Evolutionary conservation across 2,888 invertebrate species (phyloP).

Genomic region (Trachelus stipa): DNA sequence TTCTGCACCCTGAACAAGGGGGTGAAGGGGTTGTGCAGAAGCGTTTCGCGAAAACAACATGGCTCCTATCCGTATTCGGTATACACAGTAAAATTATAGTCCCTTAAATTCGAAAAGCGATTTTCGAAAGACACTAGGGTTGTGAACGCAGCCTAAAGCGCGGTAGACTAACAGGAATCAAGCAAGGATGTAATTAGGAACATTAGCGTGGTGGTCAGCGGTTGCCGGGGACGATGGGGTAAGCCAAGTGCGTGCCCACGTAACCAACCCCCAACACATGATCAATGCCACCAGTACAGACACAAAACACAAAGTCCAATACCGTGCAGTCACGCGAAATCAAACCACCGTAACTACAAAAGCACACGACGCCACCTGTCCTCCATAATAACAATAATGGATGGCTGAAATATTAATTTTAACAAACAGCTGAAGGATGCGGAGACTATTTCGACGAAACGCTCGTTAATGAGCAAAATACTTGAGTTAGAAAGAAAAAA

Average conservation of each 20-base stretch:
- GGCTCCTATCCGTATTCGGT: background rate
- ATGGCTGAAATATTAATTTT: constrained; percentile 54
- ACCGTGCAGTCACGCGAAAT: constrained; percentile 56
- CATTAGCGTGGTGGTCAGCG: constrained; percentile 46
- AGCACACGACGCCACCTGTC: constrained; percentile 46
- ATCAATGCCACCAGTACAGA: background rate
- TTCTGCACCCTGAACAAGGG: background rate
- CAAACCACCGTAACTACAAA: constrained; percentile 44
- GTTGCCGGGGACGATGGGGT: constrained; percentile 28
- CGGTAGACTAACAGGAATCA: constrained; percentile 44
- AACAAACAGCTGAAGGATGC: constrained; percentile 34
- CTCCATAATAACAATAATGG: constrained; percentile 47
- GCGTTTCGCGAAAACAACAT: constrained; percentile 21
- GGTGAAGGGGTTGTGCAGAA: too few species aligned
- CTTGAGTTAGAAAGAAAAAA: too few species aligned
- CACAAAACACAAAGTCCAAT: constrained; percentile 25
- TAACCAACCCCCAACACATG: background rate
- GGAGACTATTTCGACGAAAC: background rate
- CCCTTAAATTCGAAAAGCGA: too few species aligned
- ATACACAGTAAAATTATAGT: too few species aligned
- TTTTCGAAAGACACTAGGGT: too few species aligned
- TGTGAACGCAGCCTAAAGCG: constrained; percentile 18
- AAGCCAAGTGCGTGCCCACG: too few species aligned
- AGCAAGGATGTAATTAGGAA: constrained; percentile 48
- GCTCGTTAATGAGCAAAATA: background rate